Evolutionary conservation across 2,113 vertebrate species (phyloP).

Genomic region (Sula dactylatra): DNA sequence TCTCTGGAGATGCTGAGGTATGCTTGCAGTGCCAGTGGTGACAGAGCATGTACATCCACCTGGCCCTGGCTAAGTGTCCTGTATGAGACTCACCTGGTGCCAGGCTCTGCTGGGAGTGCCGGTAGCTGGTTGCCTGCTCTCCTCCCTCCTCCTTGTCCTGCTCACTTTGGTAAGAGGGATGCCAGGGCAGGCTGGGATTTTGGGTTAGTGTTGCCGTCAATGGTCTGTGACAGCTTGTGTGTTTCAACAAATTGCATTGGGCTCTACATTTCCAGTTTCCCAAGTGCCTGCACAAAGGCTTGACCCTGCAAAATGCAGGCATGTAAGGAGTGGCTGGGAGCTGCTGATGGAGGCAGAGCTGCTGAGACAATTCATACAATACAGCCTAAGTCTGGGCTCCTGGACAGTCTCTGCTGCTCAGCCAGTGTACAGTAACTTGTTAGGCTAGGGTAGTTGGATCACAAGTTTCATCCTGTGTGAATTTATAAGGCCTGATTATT

Average conservation of each 20-base stretch:
- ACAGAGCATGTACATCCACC: background rate
- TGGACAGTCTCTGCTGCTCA: background rate
- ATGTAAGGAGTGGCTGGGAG: background rate
- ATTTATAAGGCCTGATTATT: background rate
- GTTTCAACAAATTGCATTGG: background rate
- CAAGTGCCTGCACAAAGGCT: background rate
- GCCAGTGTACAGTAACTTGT: background rate
- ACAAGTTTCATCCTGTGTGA: background rate
- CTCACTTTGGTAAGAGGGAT: rapidly evolving
- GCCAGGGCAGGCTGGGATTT: too few relatives aligned
- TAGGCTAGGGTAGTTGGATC: background rate
- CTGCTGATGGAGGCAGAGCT: background rate
- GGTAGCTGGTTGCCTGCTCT: background rate
- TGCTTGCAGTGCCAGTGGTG: background rate
- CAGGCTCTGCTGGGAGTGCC: background rate
- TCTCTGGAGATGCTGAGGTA: background rate
- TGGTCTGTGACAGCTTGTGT: background rate
- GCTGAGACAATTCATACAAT: background rate
- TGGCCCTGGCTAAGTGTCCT: too few relatives aligned
- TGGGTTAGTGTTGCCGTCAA: background rate
- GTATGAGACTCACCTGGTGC: background rate
- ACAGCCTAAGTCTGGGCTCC: background rate
- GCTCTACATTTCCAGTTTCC: background rate
- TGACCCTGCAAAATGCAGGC: background rate
- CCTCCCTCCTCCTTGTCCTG: rapidly evolving